These are phyloP conservation scores for Amphiprion clarkii DNA, from an alignment of 2,797 vertebrate species.

Conservation along the genomic window DNA sequence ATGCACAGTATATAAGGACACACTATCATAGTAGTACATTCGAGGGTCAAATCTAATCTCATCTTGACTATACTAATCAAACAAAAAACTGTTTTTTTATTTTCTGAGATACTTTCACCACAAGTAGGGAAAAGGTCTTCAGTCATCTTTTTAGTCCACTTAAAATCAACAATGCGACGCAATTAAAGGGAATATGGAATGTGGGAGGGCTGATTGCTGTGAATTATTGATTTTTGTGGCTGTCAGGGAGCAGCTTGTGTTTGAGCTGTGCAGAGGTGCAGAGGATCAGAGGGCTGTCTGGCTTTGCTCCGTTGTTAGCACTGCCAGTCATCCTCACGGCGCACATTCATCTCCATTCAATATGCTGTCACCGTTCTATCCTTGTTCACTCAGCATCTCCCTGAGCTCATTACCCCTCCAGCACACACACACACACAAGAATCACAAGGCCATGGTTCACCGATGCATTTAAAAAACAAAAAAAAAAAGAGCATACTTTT, in stretches of 20 bases:
- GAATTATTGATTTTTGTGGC: slow-evolving; percentile 68
- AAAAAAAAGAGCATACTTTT: slow-evolving; percentile 67
- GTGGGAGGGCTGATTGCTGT: slow-evolving; percentile 46
- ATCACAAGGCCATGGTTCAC: slow-evolving; percentile 33
- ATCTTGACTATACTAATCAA: neutral
- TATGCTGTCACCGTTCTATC: slow-evolving; percentile 65
- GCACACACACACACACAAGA: slow-evolving; percentile 21
- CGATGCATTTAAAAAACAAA: slow-evolving; percentile 54
- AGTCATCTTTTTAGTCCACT: slow-evolving; percentile 21
- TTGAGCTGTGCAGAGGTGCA: slow-evolving; percentile 56
- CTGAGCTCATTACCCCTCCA: slow-evolving; percentile 68
- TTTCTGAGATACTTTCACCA: slow-evolving; percentile 3
- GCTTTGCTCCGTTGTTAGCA: slow-evolving; percentile 67
- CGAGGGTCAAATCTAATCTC: neutral
- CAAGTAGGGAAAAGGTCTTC: slow-evolving; percentile 10
- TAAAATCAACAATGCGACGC: slow-evolving; percentile 32
- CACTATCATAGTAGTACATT: neutral
- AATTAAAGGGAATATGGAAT: slow-evolving; percentile 53
- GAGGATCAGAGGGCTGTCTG: slow-evolving; percentile 62
- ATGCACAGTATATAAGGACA: too few relatives aligned
- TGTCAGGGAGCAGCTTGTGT: slow-evolving; percentile 49
- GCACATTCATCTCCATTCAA: slow-evolving; percentile 77
- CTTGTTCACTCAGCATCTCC: slow-evolving; percentile 63
- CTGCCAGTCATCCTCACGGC: slow-evolving; percentile 69
- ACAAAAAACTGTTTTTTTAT: neutral